Conservation (phyloP, 2,888 invertebrate genomes). For the Cynaeus angustus region DNA sequence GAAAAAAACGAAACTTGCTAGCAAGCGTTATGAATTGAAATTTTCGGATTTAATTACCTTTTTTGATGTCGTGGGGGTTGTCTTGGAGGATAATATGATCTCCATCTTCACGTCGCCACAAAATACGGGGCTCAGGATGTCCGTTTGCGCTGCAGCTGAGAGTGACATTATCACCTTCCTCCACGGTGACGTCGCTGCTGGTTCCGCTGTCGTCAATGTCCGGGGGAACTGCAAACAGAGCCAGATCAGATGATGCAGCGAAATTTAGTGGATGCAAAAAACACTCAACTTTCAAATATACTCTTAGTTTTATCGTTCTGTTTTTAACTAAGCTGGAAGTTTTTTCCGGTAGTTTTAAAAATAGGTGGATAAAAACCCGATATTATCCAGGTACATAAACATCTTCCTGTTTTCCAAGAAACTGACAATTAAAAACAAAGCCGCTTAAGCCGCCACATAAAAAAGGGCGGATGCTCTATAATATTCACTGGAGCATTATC, state of each 20-base stretch:
- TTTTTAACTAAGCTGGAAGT: too few relatives aligned
- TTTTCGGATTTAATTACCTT: slow-evolving; percentile 64
- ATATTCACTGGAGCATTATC: slow-evolving; percentile 20
- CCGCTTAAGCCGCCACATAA: neutral
- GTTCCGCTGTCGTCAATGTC: slow-evolving; percentile 77
- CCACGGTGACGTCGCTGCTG: slow-evolving; percentile 76
- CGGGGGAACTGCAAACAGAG: slow-evolving; percentile 74
- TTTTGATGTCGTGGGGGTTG: slow-evolving; percentile 68
- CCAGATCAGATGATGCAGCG: slow-evolving; percentile 28
- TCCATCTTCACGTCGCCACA: slow-evolving; percentile 78
- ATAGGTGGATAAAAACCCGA: neutral
- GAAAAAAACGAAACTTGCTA: slow-evolving; percentile 4
- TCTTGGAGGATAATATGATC: slow-evolving; percentile 69
- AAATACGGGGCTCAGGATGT: slow-evolving; percentile 75
- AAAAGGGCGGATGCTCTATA: slow-evolving; percentile 4
- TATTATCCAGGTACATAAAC: too few relatives aligned
- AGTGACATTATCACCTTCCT: slow-evolving; percentile 78
- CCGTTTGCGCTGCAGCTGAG: slow-evolving; percentile 76
- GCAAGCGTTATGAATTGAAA: too few relatives aligned
- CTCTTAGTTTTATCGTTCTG: too few relatives aligned
- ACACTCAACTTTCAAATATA: too few relatives aligned
- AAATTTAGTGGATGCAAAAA: neutral
- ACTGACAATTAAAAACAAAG: slow-evolving; percentile 4
- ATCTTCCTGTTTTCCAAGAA: neutral
- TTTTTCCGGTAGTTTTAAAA: too few relatives aligned